Base-by-base conservation (phyloP, 2,888 invertebrate species). In the Habrosyne pyritoides region DNA sequence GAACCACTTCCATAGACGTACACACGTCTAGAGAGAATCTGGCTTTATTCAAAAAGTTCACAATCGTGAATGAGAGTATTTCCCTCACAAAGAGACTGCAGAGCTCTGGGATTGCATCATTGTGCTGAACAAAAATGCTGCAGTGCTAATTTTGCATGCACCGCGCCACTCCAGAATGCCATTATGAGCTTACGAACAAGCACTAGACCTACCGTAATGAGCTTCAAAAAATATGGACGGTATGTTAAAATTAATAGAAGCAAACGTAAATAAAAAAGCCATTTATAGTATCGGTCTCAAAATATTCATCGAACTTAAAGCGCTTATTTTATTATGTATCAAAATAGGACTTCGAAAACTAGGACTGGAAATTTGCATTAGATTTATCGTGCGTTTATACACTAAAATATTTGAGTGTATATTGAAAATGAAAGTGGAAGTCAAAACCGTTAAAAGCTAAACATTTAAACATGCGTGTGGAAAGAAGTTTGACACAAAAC, bases 111-210 rank as follows among this genome's bases (percentile, higher is more conserved):
- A 87, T 90, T 88, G 84, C 87, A 83, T 88, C 87, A 89, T 89
- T 89, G 89, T 90, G 80, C 79, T 77, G 64, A 76, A 87, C 84
- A 88, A 89, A 90, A 89, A 87, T 84, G 81, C 84, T 83, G 79
- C 80, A 81, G 78, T 81, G 77, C 87, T 87, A 89, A 89, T 89
- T 89, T 86, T 73, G 77, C 78, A 88, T 88, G 84, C 84, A 78
- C 80, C 67, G 74, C 70, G 75, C 77, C 79, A 65, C 77, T 75
- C 62, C 64, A 82, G 86, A 83, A 87, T 84, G 75, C 76, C 69
- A 83, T 88, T 88, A 86, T 79, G 77, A 75, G 77, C 73, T 77
- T 77, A 75, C 65, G 66, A 72, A 64, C 65, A 57, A 73, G 74
- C 67, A 66, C 63, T 74, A 73, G 65, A 71, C 67, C 76, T 71